Base-by-base conservation (phyloP, 2,888 invertebrate species). In the Monopis laevigella region DNA sequence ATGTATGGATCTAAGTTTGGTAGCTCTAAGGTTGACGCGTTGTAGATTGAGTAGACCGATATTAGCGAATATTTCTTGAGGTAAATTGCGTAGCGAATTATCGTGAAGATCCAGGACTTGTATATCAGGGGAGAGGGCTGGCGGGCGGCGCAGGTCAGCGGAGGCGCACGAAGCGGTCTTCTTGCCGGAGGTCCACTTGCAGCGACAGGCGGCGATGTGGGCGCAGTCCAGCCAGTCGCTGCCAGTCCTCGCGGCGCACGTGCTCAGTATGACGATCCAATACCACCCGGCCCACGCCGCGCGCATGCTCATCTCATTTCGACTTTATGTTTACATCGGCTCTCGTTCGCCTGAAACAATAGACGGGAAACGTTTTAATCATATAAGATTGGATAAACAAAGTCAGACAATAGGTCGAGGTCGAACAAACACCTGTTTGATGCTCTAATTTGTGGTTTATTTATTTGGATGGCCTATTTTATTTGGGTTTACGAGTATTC, bases 141-240 rank as follows among this genome's bases (percentile, higher is more conserved):
- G 95, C 40, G 95, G 86, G 47, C 88, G 84, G 51, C 89, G 89
- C 51, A 94, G 85, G 52, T 90, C 89, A 51, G 90, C 88, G 57
- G 91, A 88, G 48, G 88, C 87, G 73, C 95, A 96, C 45, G 90
- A 84, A 42, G 93, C 95, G 30, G 92, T 92, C 67, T 92, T 93
- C 73, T 95, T 95, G 46, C 94, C 94, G 46, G 90, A 90, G 30
- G 90, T 89, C 95, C 95, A 96, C 78, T 93, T 94, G 84, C 95
- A 95, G 57, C 88, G 87, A 68, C 95, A 95, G 54, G 90, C 88
- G 48, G 87, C 81, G 57, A 92, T 90, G 50, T 87, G 84, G 56
- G 93, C 91, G 72, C 93, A 94, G 70, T 92, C 92, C 40, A 92
- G 91, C 93, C 93, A 93, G 72, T 93, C 93, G 54, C 77, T 77